A percentile compares a stretch with the other conserved stretches of the same genome.
Conservation (phyloP, 1,140 invertebrate genomes). For the Leucophenga varia region DNA sequence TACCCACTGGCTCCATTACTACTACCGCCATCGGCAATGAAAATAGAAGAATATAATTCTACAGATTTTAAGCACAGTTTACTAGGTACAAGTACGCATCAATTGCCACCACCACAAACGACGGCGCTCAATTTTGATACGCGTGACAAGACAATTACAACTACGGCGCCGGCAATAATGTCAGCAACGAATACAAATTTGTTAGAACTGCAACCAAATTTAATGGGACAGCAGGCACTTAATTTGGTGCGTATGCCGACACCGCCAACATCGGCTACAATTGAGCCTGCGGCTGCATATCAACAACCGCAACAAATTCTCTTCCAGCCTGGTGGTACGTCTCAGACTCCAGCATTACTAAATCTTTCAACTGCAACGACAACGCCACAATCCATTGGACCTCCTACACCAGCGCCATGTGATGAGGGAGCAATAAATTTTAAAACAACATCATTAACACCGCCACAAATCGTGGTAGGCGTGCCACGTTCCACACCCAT, state of each 20-base stretch:
- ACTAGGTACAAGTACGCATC: constrained; percentile 15
- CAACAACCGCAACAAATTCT: constrained; percentile 36
- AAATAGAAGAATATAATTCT: constrained; percentile 37
- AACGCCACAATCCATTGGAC: background rate
- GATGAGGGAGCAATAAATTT: constrained; percentile 41
- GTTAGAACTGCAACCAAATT: constrained; percentile 8
- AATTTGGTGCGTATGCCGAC: constrained; percentile 51
- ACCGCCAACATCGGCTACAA: constrained; percentile 48
- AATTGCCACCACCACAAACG: constrained; percentile 18
- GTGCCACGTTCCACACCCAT: constrained; percentile 6
- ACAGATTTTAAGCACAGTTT: constrained; percentile 1
- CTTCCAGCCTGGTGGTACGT: constrained; percentile 31
- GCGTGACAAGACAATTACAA: constrained; percentile 26
- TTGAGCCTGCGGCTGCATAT: constrained; percentile 24
- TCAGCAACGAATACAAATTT: constrained; percentile 12
- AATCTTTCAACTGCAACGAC: constrained; percentile 46
- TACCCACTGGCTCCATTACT: constrained; percentile 32
- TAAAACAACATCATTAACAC: constrained; percentile 37
- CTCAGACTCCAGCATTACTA: constrained; percentile 33
- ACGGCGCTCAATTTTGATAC: constrained; percentile 16
- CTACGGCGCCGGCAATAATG: too few species aligned
- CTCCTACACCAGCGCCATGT: constrained; percentile 15
- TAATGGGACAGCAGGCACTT: constrained; percentile 34
- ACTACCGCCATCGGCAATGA: constrained; percentile 37
- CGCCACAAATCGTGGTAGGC: constrained; percentile 20